phyloP scores from a whole-genome alignment of 2,797 vertebrate genomes.

The Coendou prehensilis region DNA sequence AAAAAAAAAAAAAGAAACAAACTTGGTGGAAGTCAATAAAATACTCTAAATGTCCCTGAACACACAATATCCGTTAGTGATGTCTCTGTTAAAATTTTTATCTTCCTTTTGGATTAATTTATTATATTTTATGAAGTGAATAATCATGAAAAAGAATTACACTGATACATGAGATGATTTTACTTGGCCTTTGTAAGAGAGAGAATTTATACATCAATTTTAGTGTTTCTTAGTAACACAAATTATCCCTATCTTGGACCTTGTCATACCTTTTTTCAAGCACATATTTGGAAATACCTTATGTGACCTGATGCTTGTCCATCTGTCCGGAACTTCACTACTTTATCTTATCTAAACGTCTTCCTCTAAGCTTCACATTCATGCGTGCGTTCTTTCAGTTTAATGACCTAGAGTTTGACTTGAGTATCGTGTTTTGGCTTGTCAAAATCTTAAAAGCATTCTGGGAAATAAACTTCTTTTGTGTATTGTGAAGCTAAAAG shows the following conservation, averaged over 20 bases:
- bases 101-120: slow-evolving; percentile 36
- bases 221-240: slow-evolving; percentile 88
- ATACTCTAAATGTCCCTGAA: slow-evolving; percentile 3
- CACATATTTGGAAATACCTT: slow-evolving; percentile 85
- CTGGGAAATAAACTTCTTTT: slow-evolving; percentile 86
- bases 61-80: slow-evolving; percentile 23
- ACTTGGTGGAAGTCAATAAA: slow-evolving; percentile 50
- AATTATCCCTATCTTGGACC: slow-evolving; percentile 83
- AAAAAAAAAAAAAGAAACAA: neutral
- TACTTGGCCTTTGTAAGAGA: slow-evolving; percentile 84
- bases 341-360: slow-evolving; percentile 83
- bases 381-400: slow-evolving; percentile 73
- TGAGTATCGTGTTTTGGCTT: slow-evolving; percentile 83
- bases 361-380: slow-evolving; percentile 81
- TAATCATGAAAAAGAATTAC: slow-evolving; percentile 83
- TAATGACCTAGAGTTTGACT: slow-evolving; percentile 86
- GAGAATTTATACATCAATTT: slow-evolving; percentile 87
- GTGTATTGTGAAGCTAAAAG: slow-evolving; percentile 86
- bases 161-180: slow-evolving; percentile 85
- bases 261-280: slow-evolving; percentile 87
- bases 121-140: slow-evolving; percentile 83
- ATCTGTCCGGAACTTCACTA: slow-evolving; percentile 87
- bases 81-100: slow-evolving; percentile 38
- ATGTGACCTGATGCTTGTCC: slow-evolving; percentile 86
- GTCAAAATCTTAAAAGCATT: slow-evolving; percentile 86